Percentiles rank a stretch among this genome's conserved stretches.
These are phyloP conservation scores for Philereme transversata DNA, from an alignment of 2,888 invertebrate genomes.

Conservation along the genomic window DNA sequence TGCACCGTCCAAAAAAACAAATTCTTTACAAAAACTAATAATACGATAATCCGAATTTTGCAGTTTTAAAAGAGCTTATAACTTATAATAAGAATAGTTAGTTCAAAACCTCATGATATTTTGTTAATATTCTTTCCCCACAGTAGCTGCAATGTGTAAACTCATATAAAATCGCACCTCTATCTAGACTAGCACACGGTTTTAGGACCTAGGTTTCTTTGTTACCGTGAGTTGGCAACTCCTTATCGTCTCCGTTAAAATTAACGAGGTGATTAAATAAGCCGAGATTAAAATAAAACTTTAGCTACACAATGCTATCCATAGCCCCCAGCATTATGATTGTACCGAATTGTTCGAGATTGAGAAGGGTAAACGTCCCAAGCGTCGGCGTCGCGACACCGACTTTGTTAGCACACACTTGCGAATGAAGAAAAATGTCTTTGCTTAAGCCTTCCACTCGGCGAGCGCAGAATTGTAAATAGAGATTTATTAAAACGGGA, in stretches of 20 bases:
- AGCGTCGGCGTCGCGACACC: conserved; percentile 53
- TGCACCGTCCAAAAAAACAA: no score
- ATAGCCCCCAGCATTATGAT: conserved; percentile 50
- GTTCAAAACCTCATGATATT: no score
- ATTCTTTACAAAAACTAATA: no score
- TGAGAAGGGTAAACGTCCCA: conserved; percentile 67
- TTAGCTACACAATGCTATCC: conserved; percentile 40
- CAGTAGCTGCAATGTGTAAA: conserved; percentile 1
- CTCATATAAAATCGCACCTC: conserved; percentile 8
- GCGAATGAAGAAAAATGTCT: conserved; percentile 83
- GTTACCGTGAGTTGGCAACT: conserved; percentile 35
- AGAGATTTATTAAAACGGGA: conserved; percentile 82
- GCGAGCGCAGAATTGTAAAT: conserved; percentile 76
- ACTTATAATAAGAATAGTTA: no score
- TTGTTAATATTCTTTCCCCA: not conserved
- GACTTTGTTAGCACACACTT: conserved; percentile 77
- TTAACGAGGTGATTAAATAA: conserved; percentile 45
- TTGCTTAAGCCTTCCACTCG: conserved; percentile 78
- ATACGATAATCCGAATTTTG: no score
- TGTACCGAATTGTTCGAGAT: conserved; percentile 63
- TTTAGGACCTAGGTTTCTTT: conserved; percentile 29
- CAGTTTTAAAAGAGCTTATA: no score
- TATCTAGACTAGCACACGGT: conserved; percentile 15
- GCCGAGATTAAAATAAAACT: conserved; percentile 53
- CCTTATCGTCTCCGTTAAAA: conserved; percentile 33